These are phyloP conservation scores for Danaus melanippus DNA, from an alignment of 1,140 invertebrate species.

Conservation along the genomic window DNA sequence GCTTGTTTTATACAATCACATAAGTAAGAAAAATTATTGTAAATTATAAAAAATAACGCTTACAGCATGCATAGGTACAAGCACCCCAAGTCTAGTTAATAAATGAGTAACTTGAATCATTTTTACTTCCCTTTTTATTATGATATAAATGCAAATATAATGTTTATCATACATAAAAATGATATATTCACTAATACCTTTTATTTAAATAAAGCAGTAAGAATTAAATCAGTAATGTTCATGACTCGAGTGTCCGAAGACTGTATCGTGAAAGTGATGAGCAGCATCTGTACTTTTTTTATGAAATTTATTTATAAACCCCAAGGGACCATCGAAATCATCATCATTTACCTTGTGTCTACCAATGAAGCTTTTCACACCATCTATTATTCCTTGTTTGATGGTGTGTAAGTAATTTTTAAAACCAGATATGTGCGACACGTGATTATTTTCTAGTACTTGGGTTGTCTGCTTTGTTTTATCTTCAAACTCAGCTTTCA, in stretches of 20 bases:
- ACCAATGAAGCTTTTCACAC: slow-evolving; percentile 21
- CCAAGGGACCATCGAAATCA: slow-evolving; percentile 3
- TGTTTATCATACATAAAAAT: too few species aligned
- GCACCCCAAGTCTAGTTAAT: too few species aligned
- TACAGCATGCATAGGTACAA: too few species aligned
- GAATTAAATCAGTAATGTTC: too few species aligned
- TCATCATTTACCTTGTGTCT: slow-evolving; percentile 14
- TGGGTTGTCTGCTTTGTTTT: slow-evolving; percentile 6
- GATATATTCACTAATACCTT: too few species aligned
- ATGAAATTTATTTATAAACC: slow-evolving; percentile 18
- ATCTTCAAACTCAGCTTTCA: slow-evolving; percentile 30
- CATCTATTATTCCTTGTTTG: slow-evolving; percentile 27
- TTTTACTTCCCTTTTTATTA: too few species aligned
- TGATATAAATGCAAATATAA: too few species aligned
- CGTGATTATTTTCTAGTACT: slow-evolving; percentile 6
- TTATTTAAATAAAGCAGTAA: too few species aligned
- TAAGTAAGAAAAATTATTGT: too few species aligned
- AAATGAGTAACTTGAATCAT: too few species aligned
- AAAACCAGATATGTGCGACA: slow-evolving; percentile 12
- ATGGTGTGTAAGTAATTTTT: slow-evolving; percentile 30
- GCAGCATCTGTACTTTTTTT: slow-evolving; percentile 8
- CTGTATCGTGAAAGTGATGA: slow-evolving; percentile 10
- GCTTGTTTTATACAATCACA: too few species aligned
- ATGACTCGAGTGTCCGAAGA: slow-evolving; percentile 7
- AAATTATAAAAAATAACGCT: too few species aligned